Percentiles rank a stretch among this genome's conserved stretches.
Evolutionary conservation across 2,797 vertebrate genomes (phyloP).

Genomic region (Sphaeramia orbicularis): DNA sequence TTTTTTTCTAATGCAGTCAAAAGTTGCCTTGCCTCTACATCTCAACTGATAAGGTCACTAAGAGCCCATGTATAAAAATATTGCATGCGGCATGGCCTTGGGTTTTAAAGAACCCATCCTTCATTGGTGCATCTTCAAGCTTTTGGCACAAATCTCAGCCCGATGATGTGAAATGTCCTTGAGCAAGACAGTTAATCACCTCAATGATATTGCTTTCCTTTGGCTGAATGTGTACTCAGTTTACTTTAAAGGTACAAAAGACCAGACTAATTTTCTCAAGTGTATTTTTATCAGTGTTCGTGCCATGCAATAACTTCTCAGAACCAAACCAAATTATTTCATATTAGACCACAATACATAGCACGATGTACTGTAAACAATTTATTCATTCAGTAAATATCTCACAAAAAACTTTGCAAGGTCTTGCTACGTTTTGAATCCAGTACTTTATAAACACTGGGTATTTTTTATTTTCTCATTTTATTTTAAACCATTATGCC

Average conservation of each 20-base stretch:
- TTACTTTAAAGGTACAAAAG: slow-evolving; percentile 10
- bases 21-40: slow-evolving; percentile 15
- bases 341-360: too few relatives aligned
- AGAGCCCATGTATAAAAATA: slow-evolving; percentile 27
- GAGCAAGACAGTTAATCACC: slow-evolving; percentile 39
- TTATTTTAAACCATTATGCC: too few relatives aligned
- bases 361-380: too few relatives aligned
- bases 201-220: slow-evolving; percentile 15
- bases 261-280: background rate
- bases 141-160: slow-evolving; percentile 45
- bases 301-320: too few relatives aligned
- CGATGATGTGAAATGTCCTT: slow-evolving; percentile 48
- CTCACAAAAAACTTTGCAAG: too few relatives aligned
- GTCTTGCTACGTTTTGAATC: too few relatives aligned
- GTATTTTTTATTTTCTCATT: too few relatives aligned
- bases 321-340: too few relatives aligned
- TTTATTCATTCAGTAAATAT: too few relatives aligned
- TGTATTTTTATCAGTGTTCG: slow-evolving; percentile 7
- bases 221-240: slow-evolving; percentile 16
- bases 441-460: too few relatives aligned
- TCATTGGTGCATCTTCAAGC: slow-evolving; percentile 50
- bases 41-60: slow-evolving; percentile 42
- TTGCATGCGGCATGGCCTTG: slow-evolving; percentile 31
- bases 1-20: slow-evolving; percentile 3
- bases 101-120: slow-evolving; percentile 48